Conservation (phyloP, 35 echinoderm and acorn worm genomes). For the Diadema setosum region DNA sequence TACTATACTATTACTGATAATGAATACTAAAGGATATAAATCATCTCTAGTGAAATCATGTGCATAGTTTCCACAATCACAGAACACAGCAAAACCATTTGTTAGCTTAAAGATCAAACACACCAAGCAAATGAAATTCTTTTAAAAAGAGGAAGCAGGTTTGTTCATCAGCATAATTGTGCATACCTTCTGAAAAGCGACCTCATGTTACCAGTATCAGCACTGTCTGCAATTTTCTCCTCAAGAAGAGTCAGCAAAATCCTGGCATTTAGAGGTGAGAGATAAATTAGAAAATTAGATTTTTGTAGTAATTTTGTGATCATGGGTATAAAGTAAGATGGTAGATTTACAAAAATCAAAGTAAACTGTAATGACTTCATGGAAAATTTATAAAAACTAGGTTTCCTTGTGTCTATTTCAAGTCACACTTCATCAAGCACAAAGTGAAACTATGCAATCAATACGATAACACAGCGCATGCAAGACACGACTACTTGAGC, state of each 20-base stretch:
- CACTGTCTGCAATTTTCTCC: background rate
- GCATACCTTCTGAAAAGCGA: background rate
- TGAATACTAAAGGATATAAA: background rate
- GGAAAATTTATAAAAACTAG: background rate
- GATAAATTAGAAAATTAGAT: background rate
- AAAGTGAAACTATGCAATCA: too few relatives aligned
- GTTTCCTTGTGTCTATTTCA: background rate
- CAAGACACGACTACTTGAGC: too few relatives aligned
- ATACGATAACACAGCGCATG: too few relatives aligned
- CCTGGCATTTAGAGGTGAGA: background rate
- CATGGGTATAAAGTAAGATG: too few relatives aligned
- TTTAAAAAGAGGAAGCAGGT: background rate
- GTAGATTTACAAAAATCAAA: too few relatives aligned
- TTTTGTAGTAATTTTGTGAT: too few relatives aligned
- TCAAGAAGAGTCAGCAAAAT: background rate
- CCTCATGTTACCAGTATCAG: background rate
- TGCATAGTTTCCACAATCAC: background rate
- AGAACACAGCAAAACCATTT: background rate
- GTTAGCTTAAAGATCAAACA: background rate
- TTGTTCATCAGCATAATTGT: background rate
- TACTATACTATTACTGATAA: background rate
- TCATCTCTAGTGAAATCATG: background rate
- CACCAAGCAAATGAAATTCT: background rate
- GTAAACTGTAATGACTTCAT: background rate
- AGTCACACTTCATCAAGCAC: background rate